A percentile compares a stretch with the other conserved stretches of the same genome.
Conservation (phyloP, 64 coral and sea anemone species). For the Exaiptasia diaphana region DNA sequence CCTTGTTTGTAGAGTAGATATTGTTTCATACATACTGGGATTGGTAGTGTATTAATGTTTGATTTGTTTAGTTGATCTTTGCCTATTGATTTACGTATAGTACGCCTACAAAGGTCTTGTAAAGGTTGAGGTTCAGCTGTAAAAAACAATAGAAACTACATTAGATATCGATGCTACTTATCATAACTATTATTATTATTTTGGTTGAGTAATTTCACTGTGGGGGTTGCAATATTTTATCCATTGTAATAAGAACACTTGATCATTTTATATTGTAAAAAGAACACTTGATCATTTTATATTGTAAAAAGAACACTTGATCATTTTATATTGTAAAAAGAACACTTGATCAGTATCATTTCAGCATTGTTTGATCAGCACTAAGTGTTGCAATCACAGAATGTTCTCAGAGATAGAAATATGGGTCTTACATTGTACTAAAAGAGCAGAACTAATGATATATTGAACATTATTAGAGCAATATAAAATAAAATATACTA, state of each 20-base stretch:
- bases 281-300: neutral
- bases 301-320: neutral
- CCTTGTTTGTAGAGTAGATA: constrained; percentile 87
- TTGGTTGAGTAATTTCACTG: neutral
- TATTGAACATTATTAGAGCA: too few relatives aligned
- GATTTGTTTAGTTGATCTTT: constrained; percentile 79
- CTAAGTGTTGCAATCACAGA: too few relatives aligned
- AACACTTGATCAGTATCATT: too few relatives aligned
- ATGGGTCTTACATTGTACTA: too few relatives aligned
- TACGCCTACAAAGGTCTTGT: constrained; percentile 71
- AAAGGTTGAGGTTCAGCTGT: constrained; percentile 89
- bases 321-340: neutral
- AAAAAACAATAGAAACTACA: neutral
- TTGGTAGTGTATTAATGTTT: constrained; percentile 77
- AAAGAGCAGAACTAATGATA: too few relatives aligned
- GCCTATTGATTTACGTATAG: constrained; percentile 81
- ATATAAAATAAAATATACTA: too few relatives aligned
- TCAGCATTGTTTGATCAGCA: too few relatives aligned
- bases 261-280: neutral
- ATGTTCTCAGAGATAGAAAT: too few relatives aligned
- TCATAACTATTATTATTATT: too few relatives aligned
- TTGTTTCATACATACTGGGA: constrained; percentile 79
- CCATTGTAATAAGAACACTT: neutral
- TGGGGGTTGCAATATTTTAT: neutral
- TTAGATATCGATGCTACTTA: too few relatives aligned